Conservation (phyloP, 2,113 vertebrate genomes). For the Trogon surrucura region DNA sequence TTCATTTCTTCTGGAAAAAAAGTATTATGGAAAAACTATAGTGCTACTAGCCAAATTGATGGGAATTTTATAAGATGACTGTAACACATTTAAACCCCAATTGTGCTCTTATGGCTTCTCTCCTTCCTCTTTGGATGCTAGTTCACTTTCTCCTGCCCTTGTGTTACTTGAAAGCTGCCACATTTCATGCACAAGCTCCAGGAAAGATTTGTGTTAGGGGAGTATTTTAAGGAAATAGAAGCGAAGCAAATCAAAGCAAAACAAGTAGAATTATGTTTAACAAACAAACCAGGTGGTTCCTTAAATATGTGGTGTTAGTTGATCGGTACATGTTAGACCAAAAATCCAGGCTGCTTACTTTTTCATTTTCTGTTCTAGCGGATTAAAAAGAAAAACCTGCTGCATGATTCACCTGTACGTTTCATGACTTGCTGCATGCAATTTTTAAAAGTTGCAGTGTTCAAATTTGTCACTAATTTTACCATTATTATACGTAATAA, state of each 20-base stretch:
- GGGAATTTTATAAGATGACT: background rate
- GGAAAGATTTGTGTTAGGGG: background rate
- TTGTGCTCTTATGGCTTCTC: background rate
- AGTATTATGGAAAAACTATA: background rate
- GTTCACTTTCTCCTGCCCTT: background rate
- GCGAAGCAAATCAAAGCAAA: background rate
- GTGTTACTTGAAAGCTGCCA: background rate
- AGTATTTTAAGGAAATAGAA: background rate
- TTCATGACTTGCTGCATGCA: background rate
- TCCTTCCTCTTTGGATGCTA: background rate
- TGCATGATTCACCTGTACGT: background rate
- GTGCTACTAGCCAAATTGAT: background rate
- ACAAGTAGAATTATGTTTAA: background rate
- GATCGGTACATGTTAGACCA: background rate
- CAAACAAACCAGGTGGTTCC: background rate
- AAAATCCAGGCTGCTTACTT: background rate
- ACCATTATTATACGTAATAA: background rate
- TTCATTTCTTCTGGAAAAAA: constrained; percentile 40
- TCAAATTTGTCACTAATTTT: background rate
- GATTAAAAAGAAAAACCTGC: background rate
- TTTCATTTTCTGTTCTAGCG: background rate
- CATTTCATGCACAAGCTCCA: background rate
- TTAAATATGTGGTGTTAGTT: background rate
- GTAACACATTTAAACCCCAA: background rate
- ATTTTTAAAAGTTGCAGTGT: background rate